Conservation (phyloP, 2,113 vertebrate species). For the Eurypyga helias region DNA sequence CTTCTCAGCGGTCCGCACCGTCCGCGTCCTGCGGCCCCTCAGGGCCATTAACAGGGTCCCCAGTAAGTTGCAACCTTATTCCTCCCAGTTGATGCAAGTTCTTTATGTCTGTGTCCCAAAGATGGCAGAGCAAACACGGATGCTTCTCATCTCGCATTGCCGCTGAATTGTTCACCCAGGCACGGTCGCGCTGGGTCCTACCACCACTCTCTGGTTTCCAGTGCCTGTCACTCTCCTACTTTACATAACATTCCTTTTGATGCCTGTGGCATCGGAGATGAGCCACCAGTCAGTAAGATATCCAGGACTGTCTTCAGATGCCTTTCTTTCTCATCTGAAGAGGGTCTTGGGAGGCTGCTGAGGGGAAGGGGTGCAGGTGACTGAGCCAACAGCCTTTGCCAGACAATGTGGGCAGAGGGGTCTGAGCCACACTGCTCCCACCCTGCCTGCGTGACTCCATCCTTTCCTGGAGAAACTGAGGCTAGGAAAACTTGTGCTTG, state of each 20-base stretch:
- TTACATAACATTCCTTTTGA: not conserved
- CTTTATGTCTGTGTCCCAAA: not conserved
- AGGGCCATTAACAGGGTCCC: slow-evolving; percentile 98
- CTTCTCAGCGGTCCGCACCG: slow-evolving; percentile 95
- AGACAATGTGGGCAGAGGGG: not conserved
- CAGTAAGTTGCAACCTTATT: slow-evolving; percentile 78
- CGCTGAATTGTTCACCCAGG: not conserved
- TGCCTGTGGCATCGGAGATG: not conserved
- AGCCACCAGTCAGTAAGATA: not conserved
- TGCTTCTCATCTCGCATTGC: not conserved
- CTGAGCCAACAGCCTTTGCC: not conserved
- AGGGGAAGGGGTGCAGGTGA: not conserved
- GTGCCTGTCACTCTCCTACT: not conserved
- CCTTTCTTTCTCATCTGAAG: not conserved
- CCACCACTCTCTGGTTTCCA: not conserved
- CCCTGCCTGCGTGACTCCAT: not conserved
- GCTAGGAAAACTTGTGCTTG: not conserved
- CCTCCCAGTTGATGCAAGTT: not conserved
- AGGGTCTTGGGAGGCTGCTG: not conserved
- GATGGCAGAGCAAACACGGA: not conserved
- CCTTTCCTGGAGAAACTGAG: not conserved
- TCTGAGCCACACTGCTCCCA: not conserved
- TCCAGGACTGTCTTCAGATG: not conserved
- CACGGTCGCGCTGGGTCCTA: not conserved
- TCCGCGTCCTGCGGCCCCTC: slow-evolving; percentile 93